phyloP scores from a whole-genome alignment of 2,113 vertebrate genomes.

The Narcine bancroftii region DNA sequence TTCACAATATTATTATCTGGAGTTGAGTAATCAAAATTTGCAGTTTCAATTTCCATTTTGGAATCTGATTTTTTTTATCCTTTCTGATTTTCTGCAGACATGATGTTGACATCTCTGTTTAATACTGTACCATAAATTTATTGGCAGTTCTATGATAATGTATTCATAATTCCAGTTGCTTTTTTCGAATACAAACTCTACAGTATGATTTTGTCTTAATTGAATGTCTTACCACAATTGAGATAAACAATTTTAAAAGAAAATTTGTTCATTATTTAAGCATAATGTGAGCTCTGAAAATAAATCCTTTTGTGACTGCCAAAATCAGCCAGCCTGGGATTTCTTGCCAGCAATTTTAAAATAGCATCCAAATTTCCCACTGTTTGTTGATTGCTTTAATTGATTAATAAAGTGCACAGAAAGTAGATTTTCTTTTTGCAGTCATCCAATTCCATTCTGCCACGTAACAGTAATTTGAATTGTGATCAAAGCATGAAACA shows the following conservation, averaged over 20 bases:
- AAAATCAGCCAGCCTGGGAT: not conserved
- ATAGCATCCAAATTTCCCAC: constrained; percentile 15
- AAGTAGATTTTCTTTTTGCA: not conserved
- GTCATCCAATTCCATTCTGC: not conserved
- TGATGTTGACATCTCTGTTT: not conserved
- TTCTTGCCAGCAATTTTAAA: constrained; percentile 20
- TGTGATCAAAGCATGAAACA: too few relatives aligned
- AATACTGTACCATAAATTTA: not conserved
- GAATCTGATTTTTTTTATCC: not conserved
- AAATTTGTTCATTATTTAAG: not conserved
- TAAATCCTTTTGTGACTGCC: not conserved
- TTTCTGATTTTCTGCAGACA: not conserved
- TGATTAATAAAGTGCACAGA: constrained; percentile 7
- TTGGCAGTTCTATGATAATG: not conserved
- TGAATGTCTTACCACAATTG: not conserved
- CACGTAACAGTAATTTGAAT: not conserved
- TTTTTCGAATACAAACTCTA: not conserved
- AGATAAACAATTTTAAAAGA: constrained; percentile 17
- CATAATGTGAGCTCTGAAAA: constrained; percentile 4
- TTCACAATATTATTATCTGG: too few relatives aligned
- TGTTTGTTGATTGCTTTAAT: constrained; percentile 40
- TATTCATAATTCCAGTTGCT: not conserved
- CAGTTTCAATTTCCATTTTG: not conserved
- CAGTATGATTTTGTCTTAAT: constrained; percentile 14
- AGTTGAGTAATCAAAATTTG: not conserved